Evolutionary conservation across 1,140 invertebrate species (phyloP).

Genomic region (Scaptomyza graminum): DNA sequence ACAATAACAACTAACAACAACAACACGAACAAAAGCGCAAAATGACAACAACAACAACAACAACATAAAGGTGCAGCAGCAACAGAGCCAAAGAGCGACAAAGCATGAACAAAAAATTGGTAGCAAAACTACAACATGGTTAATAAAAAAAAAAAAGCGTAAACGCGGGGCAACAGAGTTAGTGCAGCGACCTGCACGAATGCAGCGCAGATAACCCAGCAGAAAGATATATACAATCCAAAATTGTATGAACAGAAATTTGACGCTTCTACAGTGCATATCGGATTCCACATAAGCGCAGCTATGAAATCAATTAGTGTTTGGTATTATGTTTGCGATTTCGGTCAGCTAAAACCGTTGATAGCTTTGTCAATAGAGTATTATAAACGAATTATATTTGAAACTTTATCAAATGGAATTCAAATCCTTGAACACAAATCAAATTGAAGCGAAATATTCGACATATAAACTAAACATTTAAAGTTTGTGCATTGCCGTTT

Average conservation of each 20-base stretch:
- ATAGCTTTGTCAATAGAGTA: not conserved
- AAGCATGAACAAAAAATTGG: slow-evolving; percentile 7
- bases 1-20: slow-evolving; percentile 22
- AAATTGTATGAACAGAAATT: not conserved
- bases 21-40: slow-evolving; percentile 7
- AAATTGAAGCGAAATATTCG: no score
- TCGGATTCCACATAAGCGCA: slow-evolving; percentile 22
- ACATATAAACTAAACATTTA: no score
- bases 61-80: slow-evolving; percentile 37
- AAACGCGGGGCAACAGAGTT: slow-evolving; percentile 20
- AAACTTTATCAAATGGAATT: no score
- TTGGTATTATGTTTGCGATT: not conserved
- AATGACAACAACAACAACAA: slow-evolving; percentile 26
- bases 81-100: not conserved
- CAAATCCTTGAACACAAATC: no score
- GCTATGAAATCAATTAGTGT: slow-evolving; percentile 42
- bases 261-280: not conserved
- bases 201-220: not conserved
- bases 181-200: not conserved
- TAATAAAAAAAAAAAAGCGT: slow-evolving; percentile 20
- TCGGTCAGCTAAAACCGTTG: no score
- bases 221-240: no score
- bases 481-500: no score
- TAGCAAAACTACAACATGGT: slow-evolving; percentile 43
- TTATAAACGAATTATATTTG: not conserved